Conservation (phyloP, 2,113 vertebrate species). For the Rutilus rutilus region DNA sequence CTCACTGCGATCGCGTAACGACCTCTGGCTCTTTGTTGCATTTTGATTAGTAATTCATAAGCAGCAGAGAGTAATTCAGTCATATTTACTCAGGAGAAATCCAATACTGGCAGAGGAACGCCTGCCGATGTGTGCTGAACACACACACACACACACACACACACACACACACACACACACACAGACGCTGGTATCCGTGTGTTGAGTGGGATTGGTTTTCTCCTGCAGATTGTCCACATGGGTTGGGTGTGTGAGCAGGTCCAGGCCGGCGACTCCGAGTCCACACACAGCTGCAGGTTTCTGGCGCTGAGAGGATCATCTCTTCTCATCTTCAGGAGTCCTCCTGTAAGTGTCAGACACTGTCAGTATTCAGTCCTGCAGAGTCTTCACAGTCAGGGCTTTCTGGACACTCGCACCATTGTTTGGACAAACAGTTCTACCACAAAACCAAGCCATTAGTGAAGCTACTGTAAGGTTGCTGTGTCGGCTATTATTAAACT, state of each 20-base stretch:
- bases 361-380: no score
- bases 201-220: conserved; percentile 50
- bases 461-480: no score
- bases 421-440: no score
- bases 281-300: conserved; percentile 81
- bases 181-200: background rate
- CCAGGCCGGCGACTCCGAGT: conserved; percentile 72
- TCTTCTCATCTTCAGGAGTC: conserved; percentile 84
- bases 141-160: background rate
- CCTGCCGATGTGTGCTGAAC: background rate
- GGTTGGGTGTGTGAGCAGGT: conserved; percentile 89
- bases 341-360: conserved; percentile 80
- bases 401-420: no score
- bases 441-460: no score
- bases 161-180: background rate
- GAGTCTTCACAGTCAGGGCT: no score
- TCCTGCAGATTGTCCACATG: conserved; percentile 87
- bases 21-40: conserved; percentile 11
- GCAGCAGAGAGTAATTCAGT: background rate
- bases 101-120: no score
- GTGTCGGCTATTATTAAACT: no score
- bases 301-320: conserved; percentile 88
- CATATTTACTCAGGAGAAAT: background rate
- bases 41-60: conserved; percentile 8
- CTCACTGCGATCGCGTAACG: background rate